These are phyloP conservation scores for Hypomecis punctinalis DNA, from an alignment of 2,888 invertebrate species.

Conservation along the genomic window DNA sequence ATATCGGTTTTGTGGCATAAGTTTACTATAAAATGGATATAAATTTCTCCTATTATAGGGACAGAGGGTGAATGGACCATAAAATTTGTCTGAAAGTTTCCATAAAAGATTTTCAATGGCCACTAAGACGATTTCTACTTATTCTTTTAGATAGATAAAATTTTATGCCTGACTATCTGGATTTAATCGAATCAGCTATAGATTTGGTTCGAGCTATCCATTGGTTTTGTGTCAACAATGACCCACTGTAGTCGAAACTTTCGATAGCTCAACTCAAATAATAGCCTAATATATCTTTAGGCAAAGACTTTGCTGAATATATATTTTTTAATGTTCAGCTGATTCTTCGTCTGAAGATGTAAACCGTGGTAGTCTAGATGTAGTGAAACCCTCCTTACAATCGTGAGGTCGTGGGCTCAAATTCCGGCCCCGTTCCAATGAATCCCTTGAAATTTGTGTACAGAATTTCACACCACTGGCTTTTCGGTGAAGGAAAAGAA, in stretches of 20 bases:
- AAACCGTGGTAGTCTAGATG: no score
- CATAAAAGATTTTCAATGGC: slow-evolving; percentile 38
- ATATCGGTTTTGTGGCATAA: slow-evolving; percentile 42
- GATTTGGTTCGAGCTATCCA: slow-evolving; percentile 28
- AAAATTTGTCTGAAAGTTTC: slow-evolving; percentile 40
- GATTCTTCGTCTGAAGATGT: no score
- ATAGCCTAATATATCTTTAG: neutral
- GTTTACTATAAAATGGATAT: slow-evolving; percentile 44
- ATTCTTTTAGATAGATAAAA: slow-evolving; percentile 37
- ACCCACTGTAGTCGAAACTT: slow-evolving; percentile 6
- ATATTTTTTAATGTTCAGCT: no score
- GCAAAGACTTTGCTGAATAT: no score
- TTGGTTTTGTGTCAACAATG: slow-evolving; percentile 24
- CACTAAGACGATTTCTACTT: slow-evolving; percentile 21
- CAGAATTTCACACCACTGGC: no score
- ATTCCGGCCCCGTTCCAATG: no score
- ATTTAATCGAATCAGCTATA: slow-evolving; percentile 26
- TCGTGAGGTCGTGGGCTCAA: no score
- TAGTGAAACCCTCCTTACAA: no score
- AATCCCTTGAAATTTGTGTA: no score
- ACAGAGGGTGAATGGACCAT: slow-evolving; percentile 27
- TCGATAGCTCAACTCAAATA: slow-evolving; percentile 32
- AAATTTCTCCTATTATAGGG: slow-evolving; percentile 37
- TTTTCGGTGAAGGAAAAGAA: no score
- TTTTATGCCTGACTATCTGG: slow-evolving; percentile 27